Evolutionary conservation across 2,888 invertebrate genomes (phyloP).

Genomic region (Tenthredo notha): DNA sequence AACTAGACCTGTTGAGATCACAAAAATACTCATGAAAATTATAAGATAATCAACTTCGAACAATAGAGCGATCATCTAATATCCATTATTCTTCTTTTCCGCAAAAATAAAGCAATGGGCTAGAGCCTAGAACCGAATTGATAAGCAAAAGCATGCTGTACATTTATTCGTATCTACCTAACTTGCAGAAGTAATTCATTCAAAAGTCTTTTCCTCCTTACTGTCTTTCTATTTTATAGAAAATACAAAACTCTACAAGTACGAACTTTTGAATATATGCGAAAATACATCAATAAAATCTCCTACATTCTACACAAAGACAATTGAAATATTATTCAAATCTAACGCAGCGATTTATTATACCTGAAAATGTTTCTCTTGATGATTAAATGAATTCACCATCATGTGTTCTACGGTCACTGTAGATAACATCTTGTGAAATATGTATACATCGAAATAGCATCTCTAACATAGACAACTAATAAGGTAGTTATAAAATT

Average conservation of each 20-base stretch:
- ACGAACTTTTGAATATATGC: background rate
- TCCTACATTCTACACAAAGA: background rate
- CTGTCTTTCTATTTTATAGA: background rate
- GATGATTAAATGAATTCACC: background rate
- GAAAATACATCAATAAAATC: background rate
- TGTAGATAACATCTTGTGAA: background rate
- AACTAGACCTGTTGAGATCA: background rate
- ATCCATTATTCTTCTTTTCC: background rate
- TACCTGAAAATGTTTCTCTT: background rate
- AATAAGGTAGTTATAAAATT: background rate
- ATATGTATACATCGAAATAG: background rate
- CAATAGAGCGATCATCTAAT: background rate
- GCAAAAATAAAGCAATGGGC: slow-evolving; percentile 17
- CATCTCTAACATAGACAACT: background rate
- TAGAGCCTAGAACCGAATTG: slow-evolving; percentile 12
- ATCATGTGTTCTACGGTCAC: background rate
- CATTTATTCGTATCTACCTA: slow-evolving; percentile 22
- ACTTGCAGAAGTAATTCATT: background rate
- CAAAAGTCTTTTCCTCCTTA: background rate
- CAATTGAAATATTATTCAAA: background rate
- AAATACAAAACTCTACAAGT: background rate
- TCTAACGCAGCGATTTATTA: background rate
- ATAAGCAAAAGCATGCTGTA: slow-evolving; percentile 57
- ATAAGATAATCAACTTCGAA: background rate
- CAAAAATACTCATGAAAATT: background rate